Conservation (phyloP, 2,888 invertebrate species). For the Myopa tessellatipennis region DNA sequence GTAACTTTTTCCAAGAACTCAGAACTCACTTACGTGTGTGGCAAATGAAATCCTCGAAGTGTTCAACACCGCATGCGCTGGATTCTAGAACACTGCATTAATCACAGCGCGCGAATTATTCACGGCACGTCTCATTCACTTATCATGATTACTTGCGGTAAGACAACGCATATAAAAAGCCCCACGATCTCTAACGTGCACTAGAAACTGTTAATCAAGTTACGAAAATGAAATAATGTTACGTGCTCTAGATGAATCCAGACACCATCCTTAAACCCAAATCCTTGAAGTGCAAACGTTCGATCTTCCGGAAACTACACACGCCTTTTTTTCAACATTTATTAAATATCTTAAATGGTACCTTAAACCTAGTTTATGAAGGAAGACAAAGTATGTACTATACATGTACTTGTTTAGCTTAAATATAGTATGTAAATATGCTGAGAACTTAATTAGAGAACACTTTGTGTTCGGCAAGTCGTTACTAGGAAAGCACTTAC, state of each 20-base stretch:
- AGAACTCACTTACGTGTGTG: too few relatives aligned
- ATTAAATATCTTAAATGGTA: slow-evolving; percentile 22
- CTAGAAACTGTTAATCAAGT: background rate
- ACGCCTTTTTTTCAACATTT: slow-evolving; percentile 28
- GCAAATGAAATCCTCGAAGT: too few relatives aligned
- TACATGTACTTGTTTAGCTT: background rate
- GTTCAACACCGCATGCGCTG: too few relatives aligned
- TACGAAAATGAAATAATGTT: slow-evolving; percentile 28
- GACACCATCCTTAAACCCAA: background rate
- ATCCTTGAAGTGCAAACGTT: background rate
- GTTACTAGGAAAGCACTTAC: slow-evolving; percentile 18
- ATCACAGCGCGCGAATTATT: background rate
- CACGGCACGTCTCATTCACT: slow-evolving; percentile 24
- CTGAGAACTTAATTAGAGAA: slow-evolving; percentile 28
- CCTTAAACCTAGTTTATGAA: slow-evolving; percentile 24
- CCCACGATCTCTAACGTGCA: background rate
- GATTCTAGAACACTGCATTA: background rate
- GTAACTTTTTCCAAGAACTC: too few relatives aligned
- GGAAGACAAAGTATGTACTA: slow-evolving; percentile 30
- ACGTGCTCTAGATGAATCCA: slow-evolving; percentile 9
- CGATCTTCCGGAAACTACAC: background rate
- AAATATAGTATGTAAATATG: background rate
- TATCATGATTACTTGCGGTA: slow-evolving; percentile 28
- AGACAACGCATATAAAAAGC: slow-evolving; percentile 4
- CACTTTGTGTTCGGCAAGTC: slow-evolving; percentile 37